Conservation (phyloP, 2,113 vertebrate species). For the Myrmecobius fasciatus region DNA sequence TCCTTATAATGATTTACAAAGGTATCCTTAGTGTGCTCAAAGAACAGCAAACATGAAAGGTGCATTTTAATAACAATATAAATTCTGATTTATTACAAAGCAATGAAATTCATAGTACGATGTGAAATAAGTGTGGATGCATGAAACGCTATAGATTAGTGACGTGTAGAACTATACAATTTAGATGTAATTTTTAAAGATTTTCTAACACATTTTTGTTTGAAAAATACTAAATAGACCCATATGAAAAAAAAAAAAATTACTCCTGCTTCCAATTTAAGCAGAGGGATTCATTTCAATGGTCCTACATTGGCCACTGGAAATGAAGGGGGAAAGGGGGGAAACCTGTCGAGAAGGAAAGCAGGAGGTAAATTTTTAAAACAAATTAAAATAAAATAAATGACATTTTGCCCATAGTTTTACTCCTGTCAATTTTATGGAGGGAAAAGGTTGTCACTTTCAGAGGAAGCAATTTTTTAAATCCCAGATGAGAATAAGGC, state of each 20-base stretch:
- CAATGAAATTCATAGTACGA: slow-evolving; percentile 10
- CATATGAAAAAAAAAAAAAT: not conserved
- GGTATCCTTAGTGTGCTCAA: slow-evolving; percentile 13
- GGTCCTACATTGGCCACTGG: not conserved
- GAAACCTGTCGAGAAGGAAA: not conserved
- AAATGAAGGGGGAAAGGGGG: not conserved
- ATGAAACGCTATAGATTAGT: not conserved
- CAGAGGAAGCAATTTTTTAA: slow-evolving; percentile 77
- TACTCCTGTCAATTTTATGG: slow-evolving; percentile 64
- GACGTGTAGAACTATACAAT: not conserved
- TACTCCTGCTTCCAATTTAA: slow-evolving; percentile 1
- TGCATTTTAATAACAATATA: slow-evolving; percentile 22
- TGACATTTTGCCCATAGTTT: slow-evolving; percentile 68
- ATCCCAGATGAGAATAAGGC: slow-evolving; percentile 77
- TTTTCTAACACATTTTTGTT: not conserved
- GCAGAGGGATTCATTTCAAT: not conserved
- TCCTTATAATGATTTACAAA: slow-evolving; percentile 34
- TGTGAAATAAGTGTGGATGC: slow-evolving; percentile 10
- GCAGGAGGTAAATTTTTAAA: slow-evolving; percentile 24
- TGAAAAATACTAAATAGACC: slow-evolving; percentile 40
- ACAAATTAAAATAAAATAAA: slow-evolving; percentile 66
- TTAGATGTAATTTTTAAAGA: slow-evolving; percentile 27
- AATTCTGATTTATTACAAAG: slow-evolving; percentile 33
- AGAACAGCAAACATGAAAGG: slow-evolving; percentile 47
- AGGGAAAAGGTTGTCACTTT: slow-evolving; percentile 73